phyloP scores from a whole-genome alignment of 2,888 invertebrate species.

The Julus scanicus region DNA sequence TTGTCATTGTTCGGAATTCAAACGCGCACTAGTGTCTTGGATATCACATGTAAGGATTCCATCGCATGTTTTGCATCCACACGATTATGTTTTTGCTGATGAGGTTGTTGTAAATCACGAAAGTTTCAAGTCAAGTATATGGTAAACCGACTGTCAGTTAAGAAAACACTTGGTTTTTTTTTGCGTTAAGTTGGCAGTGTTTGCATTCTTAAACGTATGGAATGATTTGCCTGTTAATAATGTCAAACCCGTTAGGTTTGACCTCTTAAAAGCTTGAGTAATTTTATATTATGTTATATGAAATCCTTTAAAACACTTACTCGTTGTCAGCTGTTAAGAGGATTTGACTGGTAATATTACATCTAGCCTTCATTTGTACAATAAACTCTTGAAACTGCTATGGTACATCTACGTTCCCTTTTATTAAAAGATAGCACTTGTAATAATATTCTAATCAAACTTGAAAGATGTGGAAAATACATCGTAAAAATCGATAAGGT shows the following conservation, averaged over 20 bases:
- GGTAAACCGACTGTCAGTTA: not conserved
- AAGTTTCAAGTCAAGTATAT: not conserved
- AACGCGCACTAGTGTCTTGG: not conserved
- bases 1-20: conserved; percentile 7
- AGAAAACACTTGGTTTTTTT: no score
- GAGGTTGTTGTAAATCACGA: not conserved
- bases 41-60: not conserved
- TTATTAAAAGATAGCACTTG: no score
- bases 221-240: not conserved
- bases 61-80: not conserved
- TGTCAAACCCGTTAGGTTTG: no score
- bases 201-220: not conserved
- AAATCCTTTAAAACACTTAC: no score
- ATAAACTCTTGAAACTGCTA: no score
- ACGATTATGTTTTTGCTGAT: not conserved
- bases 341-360: no score
- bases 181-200: not conserved
- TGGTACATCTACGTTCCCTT: no score
- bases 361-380: no score
- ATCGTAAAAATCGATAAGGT: no score
- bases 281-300: not conserved
- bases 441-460: no score
- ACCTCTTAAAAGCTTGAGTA: not conserved
- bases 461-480: no score
- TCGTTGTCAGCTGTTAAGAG: no score